Evolutionary conservation across 2,888 invertebrate genomes (phyloP).

Genomic region (Endomychus coccineus): DNA sequence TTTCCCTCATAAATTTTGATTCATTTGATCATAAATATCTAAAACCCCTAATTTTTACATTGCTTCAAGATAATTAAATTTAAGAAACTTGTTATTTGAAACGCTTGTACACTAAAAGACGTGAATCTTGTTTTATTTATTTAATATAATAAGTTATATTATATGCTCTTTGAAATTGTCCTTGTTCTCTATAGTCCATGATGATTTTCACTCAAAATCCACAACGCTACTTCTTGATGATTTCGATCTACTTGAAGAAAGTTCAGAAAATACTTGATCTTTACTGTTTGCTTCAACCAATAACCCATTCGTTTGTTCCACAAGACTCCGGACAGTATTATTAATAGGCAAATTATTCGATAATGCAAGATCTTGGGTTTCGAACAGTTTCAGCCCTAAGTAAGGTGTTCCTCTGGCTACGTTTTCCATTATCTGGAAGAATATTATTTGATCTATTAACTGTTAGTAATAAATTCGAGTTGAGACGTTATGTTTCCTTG

Average conservation of each 20-base stretch:
- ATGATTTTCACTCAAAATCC: slow-evolving; percentile 24
- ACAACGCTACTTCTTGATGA: slow-evolving; percentile 36
- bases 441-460: too few relatives aligned
- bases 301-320: slow-evolving; percentile 29
- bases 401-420: slow-evolving; percentile 53
- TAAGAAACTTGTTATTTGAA: too few relatives aligned
- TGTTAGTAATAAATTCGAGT: too few relatives aligned
- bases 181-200: not conserved
- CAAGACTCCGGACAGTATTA: slow-evolving; percentile 11
- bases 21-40: too few relatives aligned
- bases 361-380: slow-evolving; percentile 44
- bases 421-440: slow-evolving; percentile 46
- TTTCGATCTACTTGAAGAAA: slow-evolving; percentile 32
- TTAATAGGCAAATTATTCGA: slow-evolving; percentile 37
- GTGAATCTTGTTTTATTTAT: too few relatives aligned
- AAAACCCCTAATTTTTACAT: too few relatives aligned
- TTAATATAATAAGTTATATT: too few relatives aligned
- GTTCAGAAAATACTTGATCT: slow-evolving; percentile 34
- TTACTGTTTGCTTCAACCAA: slow-evolving; percentile 31
- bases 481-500: too few relatives aligned
- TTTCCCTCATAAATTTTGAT: too few relatives aligned
- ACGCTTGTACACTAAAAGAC: too few relatives aligned
- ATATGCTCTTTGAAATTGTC: too few relatives aligned
- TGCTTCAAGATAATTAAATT: too few relatives aligned
- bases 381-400: slow-evolving; percentile 48